Conservation (phyloP, 1,140 invertebrate genomes). For the Acromyrmex charruanus region DNA sequence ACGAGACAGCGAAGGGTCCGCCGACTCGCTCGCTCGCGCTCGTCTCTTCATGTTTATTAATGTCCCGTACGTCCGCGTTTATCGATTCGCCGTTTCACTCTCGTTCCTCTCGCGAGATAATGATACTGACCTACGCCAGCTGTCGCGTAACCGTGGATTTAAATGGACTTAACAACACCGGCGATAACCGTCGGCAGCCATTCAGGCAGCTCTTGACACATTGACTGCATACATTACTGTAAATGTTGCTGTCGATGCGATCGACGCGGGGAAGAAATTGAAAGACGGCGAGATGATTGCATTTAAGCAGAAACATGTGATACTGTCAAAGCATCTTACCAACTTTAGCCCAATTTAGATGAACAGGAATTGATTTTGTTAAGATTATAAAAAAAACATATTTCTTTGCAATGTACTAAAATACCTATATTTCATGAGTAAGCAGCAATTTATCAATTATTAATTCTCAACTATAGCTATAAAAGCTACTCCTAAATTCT, state of each 20-base stretch:
- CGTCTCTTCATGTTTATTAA: constrained; percentile 82
- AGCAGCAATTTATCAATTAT: neutral
- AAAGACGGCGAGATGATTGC: constrained; percentile 1
- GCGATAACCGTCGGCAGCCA: constrained; percentile 70
- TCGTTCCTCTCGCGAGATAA: constrained; percentile 81
- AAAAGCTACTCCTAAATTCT: no score
- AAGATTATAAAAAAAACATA: neutral
- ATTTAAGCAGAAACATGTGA: constrained; percentile 18
- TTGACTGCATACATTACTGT: constrained; percentile 75
- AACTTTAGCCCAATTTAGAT: neutral
- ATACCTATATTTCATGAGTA: neutral
- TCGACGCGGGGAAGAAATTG: constrained; percentile 50
- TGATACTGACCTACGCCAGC: constrained; percentile 83
- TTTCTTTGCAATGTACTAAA: neutral
- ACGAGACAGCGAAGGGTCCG: constrained; percentile 15
- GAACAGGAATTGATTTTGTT: neutral
- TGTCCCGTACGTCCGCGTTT: constrained; percentile 75
- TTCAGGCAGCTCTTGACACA: constrained; percentile 71
- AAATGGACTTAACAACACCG: constrained; percentile 75
- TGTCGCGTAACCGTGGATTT: constrained; percentile 71
- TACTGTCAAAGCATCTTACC: neutral
- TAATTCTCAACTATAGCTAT: neutral
- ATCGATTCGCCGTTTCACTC: constrained; percentile 81
- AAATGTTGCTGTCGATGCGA: constrained; percentile 70
- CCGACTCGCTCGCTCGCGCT: constrained; percentile 55